phyloP scores from a whole-genome alignment of 2,888 invertebrate genomes.

The Eristalis tenax region DNA sequence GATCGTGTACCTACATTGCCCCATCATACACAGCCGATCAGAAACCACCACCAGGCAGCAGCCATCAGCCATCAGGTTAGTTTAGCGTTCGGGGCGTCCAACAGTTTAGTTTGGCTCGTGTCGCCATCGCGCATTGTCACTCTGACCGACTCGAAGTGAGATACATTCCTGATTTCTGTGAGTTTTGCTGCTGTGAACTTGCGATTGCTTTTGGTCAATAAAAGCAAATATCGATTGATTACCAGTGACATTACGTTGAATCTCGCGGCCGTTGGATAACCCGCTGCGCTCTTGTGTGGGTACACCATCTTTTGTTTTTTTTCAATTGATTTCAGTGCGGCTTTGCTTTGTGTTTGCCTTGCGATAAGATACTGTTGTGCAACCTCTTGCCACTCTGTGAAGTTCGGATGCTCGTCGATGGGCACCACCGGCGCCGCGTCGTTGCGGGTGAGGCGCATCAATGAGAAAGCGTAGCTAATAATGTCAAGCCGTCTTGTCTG shows the following conservation, averaged over 20 bases:
- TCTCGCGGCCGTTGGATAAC: slow-evolving; percentile 30
- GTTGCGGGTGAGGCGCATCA: slow-evolving; percentile 53
- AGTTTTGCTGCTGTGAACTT: background rate
- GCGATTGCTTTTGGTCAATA: background rate
- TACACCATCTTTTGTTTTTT: background rate
- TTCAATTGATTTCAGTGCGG: slow-evolving; percentile 1
- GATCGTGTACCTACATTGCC: background rate
- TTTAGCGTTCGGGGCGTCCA: slow-evolving; percentile 73
- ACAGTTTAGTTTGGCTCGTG: slow-evolving; percentile 81
- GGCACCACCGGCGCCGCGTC: too few relatives aligned
- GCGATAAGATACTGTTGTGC: background rate
- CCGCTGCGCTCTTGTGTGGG: background rate
- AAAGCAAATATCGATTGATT: slow-evolving; percentile 29
- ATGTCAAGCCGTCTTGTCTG: slow-evolving; percentile 52
- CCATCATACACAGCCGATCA: slow-evolving; percentile 23
- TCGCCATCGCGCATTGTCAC: slow-evolving; percentile 81
- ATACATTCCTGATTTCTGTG: slow-evolving; percentile 14
- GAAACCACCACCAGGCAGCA: slow-evolving; percentile 34
- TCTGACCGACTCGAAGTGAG: slow-evolving; percentile 69
- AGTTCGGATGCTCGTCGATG: slow-evolving; percentile 1
- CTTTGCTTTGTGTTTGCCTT: background rate
- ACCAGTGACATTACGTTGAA: slow-evolving; percentile 16
- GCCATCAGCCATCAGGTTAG: slow-evolving; percentile 60
- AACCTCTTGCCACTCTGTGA: slow-evolving; percentile 34
- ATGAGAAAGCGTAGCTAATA: slow-evolving; percentile 61